Percentiles rank a stretch among this genome's conserved stretches.
Conservation (phyloP, 2,888 invertebrate species). For the Cremastinae sp. region DNA sequence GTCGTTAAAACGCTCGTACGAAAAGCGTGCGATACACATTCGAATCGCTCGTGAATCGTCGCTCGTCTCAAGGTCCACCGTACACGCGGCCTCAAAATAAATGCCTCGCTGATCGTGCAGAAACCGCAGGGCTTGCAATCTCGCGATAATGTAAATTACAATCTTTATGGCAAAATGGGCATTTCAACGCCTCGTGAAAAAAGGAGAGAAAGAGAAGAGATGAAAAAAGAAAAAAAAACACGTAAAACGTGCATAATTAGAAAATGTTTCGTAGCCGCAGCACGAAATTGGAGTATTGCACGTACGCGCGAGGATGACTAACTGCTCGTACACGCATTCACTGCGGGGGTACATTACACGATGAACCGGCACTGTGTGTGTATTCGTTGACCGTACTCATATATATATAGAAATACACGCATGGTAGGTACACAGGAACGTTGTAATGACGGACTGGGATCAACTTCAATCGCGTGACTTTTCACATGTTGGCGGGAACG, state of each 20-base stretch:
- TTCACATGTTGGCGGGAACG: slow-evolving; percentile 51
- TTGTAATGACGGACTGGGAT: slow-evolving; percentile 32
- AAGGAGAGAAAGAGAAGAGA: slow-evolving; percentile 14
- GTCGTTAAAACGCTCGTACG: slow-evolving; percentile 7
- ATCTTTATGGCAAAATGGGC: slow-evolving; percentile 17
- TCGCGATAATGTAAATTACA: slow-evolving; percentile 13
- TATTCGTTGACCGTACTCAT: neutral
- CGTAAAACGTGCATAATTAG: neutral
- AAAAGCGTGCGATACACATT: neutral
- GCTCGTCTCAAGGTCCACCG: neutral
- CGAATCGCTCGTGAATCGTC: slow-evolving; percentile 3
- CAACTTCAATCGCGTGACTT: slow-evolving; percentile 62
- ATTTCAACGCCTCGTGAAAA: slow-evolving; percentile 28
- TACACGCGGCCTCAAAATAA: neutral
- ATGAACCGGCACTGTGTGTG: neutral
- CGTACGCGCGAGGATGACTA: slow-evolving; percentile 31
- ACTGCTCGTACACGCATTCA: neutral
- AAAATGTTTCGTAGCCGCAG: neutral
- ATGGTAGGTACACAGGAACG: neutral
- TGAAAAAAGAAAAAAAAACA: slow-evolving; percentile 5
- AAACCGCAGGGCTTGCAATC: neutral
- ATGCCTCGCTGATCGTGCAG: slow-evolving; percentile 1
- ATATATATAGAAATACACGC: neutral
- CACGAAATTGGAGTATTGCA: slow-evolving; percentile 28
- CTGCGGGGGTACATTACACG: no score